A percentile compares a stretch with the other conserved stretches of the same genome.
phyloP scores from a whole-genome alignment of 2,888 invertebrate genomes.

The Spicauda simplicius region DNA sequence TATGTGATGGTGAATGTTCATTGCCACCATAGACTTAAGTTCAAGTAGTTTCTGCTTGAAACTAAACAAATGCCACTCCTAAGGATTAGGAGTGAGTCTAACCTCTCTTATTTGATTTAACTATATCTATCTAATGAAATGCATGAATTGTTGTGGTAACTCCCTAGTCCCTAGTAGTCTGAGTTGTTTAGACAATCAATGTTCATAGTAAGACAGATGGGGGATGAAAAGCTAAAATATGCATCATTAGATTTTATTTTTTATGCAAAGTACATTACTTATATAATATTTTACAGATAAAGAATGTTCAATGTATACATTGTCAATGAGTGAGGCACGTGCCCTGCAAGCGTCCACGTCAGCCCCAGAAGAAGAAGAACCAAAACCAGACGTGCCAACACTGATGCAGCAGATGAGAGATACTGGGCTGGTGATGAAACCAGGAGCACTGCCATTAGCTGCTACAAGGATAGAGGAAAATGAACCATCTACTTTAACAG shows the following conservation, averaged over 20 bases:
- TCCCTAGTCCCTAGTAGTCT: too few relatives aligned
- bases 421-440: slow-evolving; percentile 95
- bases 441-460: slow-evolving; percentile 86
- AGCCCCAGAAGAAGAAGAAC: slow-evolving; percentile 89
- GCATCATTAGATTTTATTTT: background rate
- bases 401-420: slow-evolving; percentile 96
- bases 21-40: too few relatives aligned
- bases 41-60: too few relatives aligned
- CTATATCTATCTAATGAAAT: too few relatives aligned
- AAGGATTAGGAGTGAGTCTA: too few relatives aligned
- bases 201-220: too few relatives aligned
- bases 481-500: slow-evolving; percentile 85
- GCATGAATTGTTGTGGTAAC: too few relatives aligned
- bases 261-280: slow-evolving; percentile 1
- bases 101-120: too few relatives aligned
- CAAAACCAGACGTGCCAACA: slow-evolving; percentile 85
- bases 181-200: too few relatives aligned
- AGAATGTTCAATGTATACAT: slow-evolving; percentile 97
- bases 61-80: too few relatives aligned
- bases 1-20: too few relatives aligned
- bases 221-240: too few relatives aligned
- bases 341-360: slow-evolving; percentile 87
- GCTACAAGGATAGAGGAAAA: slow-evolving; percentile 85
- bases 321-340: slow-evolving; percentile 92
- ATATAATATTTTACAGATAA: slow-evolving; percentile 86